Base-by-base conservation (phyloP, 2,797 vertebrate genomes). In the Apodemus agrarius region DNA sequence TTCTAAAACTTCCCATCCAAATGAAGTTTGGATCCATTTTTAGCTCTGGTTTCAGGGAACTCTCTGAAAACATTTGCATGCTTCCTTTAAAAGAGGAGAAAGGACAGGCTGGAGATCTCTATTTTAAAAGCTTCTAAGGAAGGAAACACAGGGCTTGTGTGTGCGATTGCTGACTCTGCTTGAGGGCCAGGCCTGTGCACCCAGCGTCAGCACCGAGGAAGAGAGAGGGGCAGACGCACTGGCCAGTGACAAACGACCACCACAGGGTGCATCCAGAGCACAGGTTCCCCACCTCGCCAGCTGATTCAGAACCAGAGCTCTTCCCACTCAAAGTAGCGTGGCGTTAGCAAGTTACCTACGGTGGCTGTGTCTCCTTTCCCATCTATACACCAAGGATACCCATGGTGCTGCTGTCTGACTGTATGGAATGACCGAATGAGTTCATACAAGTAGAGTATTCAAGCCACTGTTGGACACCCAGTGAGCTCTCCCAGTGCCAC, bases 171-270 rank as follows among this genome's bases (percentile, higher is more conserved):
- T 6, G 21, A 49, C n/a, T 4, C 26, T 31, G 87, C 29, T 49
- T 4, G 6, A 65, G 46, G 40, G 22, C n/a, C 75, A 40, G 43
- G 5, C 6, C 54, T 43, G 52, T 21, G n/a, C 22, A 34, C 4
- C 26, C 2, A 3, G 0, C 8, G 4, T 43, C 3, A 57, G 80
- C 31, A 69, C 11, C 2, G 3, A 86, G 65, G 37, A 26, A 12
- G 8, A 76, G 43, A 74, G 21, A 9, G 12, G 37, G 12, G 6
- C 9, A 61, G 76, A n/a, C 75, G 19, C 10, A 3, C 11, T 19
- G 59, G 17, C 52, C 24, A 9, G n/a, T 0, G 17, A 6, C 3
- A 3, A 81, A 37, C 0, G 12, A 24, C 14, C 4, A 10, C n/a
- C 72, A 37, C 72, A 29, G 37, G 76, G 29, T 52, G 12, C n/a